phyloP scores from a whole-genome alignment of 2,888 invertebrate species.

The Mythimna vitellina region DNA sequence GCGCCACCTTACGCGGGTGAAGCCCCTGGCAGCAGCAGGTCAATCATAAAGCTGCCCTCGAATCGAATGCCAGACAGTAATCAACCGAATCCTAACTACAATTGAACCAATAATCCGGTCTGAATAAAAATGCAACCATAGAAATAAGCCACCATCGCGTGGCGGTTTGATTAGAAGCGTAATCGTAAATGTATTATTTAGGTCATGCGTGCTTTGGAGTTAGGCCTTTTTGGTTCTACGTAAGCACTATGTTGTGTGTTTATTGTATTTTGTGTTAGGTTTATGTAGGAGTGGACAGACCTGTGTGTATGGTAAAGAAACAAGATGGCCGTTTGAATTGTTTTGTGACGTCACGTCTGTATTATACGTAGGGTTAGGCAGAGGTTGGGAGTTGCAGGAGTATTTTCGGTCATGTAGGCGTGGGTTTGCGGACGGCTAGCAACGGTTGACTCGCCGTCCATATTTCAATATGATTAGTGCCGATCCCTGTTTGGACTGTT shows the following conservation, averaged over 20 bases:
- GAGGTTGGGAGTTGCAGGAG: no score
- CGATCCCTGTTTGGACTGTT: no score
- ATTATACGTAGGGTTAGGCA: no score
- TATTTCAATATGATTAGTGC: no score
- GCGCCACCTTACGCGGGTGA: no score
- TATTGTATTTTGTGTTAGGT: background rate
- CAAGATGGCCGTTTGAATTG: background rate
- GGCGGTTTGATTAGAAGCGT: conserved; percentile 49
- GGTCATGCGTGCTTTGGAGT: conserved; percentile 62
- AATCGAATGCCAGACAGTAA: background rate
- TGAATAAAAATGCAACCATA: conserved; percentile 41
- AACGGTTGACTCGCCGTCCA: no score
- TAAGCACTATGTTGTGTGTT: background rate
- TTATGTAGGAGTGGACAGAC: conserved; percentile 14
- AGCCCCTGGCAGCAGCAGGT: no score
- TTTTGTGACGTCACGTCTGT: background rate
- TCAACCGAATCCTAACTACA: conserved; percentile 1
- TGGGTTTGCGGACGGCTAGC: no score
- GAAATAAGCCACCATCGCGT: conserved; percentile 49
- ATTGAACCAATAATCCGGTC: conserved; percentile 22
- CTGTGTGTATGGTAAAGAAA: background rate
- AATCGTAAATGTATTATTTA: conserved; percentile 52
- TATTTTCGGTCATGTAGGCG: no score
- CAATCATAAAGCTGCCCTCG: background rate
- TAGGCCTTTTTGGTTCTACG: conserved; percentile 25